Evolutionary conservation across 1,140 invertebrate genomes (phyloP).

Genomic region (Pogonus chalceus): DNA sequence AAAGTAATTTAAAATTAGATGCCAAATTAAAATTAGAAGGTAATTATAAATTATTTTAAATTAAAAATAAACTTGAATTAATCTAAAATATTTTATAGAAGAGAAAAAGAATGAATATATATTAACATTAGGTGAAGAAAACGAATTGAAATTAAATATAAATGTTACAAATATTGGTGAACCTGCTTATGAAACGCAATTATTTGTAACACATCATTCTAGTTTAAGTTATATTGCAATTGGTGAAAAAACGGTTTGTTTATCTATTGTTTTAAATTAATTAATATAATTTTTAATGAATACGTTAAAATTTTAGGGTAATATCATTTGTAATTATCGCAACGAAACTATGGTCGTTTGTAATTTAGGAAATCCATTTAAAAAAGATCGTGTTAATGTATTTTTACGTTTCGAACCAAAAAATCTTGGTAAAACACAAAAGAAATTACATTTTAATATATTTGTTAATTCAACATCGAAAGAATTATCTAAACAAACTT

Average conservation of each 20-base stretch:
- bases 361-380: conserved; percentile 82
- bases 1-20: conserved; percentile 70
- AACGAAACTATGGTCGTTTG: conserved; percentile 70
- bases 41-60: conserved; percentile 22
- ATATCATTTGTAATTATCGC: conserved; percentile 55
- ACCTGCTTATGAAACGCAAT: conserved; percentile 81
- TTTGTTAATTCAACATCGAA: conserved; percentile 82
- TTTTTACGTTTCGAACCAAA: conserved; percentile 74
- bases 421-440: conserved; percentile 50
- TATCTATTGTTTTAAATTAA: conserved; percentile 2
- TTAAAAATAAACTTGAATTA: background rate
- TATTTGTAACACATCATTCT: conserved; percentile 70
- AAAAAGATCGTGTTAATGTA: conserved; percentile 45
- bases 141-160: conserved; percentile 67
- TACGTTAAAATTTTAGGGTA: conserved; percentile 14
- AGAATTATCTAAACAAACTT: conserved; percentile 48
- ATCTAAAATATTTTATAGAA: conserved; percentile 3
- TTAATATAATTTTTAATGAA: conserved; percentile 11
- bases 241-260: conserved; percentile 21
- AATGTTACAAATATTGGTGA: conserved; percentile 70
- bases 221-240: conserved; percentile 69
- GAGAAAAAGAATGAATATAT: conserved; percentile 38
- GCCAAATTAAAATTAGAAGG: conserved; percentile 51
- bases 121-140: conserved; percentile 60
- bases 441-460: conserved; percentile 57